Evolutionary conservation across 2,888 invertebrate species (phyloP).

Genomic region (Opisthograptis luteolata): DNA sequence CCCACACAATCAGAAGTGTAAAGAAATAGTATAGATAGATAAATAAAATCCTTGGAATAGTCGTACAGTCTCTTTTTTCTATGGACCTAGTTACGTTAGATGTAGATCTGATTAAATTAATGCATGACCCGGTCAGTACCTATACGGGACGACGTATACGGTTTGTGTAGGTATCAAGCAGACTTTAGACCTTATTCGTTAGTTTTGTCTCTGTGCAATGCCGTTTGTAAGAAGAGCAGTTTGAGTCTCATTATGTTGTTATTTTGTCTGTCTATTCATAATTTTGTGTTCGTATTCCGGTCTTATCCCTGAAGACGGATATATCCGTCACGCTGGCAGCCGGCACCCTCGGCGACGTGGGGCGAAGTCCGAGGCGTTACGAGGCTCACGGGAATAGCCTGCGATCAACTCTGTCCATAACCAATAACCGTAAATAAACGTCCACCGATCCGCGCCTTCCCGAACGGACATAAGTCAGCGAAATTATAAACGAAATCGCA

Average conservation of each 20-base stretch:
- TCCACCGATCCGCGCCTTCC: slow-evolving; percentile 50
- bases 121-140: too few relatives aligned
- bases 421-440: slow-evolving; percentile 84
- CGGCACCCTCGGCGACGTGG: slow-evolving; percentile 62
- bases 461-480: slow-evolving; percentile 42
- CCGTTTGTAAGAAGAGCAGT: neutral
- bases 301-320: slow-evolving; percentile 75
- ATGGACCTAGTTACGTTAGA: too few relatives aligned
- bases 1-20: too few relatives aligned
- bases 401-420: slow-evolving; percentile 80
- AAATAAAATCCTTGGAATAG: too few relatives aligned
- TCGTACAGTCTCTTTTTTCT: too few relatives aligned
- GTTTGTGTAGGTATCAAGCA: too few relatives aligned
- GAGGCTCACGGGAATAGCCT: slow-evolving; percentile 76
- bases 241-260: neutral
- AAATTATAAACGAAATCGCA: slow-evolving; percentile 41
- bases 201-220: neutral
- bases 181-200: too few relatives aligned
- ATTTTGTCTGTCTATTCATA: slow-evolving; percentile 62
- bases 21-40: too few relatives aligned
- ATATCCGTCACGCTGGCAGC: slow-evolving; percentile 74
- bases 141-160: too few relatives aligned
- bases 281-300: slow-evolving; percentile 62
- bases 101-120: too few relatives aligned
- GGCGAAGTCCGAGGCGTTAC: slow-evolving; percentile 77